Evolutionary conservation across 2,888 invertebrate genomes (phyloP), one percentile per base, ranked within the genome.

Genomic region (Andrena flavipes): DNA sequence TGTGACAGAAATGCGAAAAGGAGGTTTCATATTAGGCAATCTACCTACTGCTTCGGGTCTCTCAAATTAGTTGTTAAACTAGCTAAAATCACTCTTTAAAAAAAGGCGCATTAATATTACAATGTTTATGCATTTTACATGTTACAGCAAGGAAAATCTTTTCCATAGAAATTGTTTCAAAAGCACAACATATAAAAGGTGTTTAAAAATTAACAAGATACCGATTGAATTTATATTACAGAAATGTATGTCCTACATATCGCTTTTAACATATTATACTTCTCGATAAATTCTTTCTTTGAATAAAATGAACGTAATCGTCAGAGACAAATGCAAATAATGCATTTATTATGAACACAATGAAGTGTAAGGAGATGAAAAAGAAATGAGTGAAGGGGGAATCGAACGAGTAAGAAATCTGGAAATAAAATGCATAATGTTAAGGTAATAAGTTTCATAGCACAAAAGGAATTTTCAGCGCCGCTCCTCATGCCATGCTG

Each of bases 401-500:
- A 29, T 33, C 30, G 70, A 88, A 84, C 77, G 51, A 80, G 56
- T 80, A 78, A 73, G 68, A 76, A 76, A 74, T 76, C 68, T 35
- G 48, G 23, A 83, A 76, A 67, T 84, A 80, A 87, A 79, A 88
- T 80, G 82, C 78, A 68, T 42, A 42, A 42, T 84, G 81, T 85
- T 85, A 89, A 78, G 42, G 59, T 70, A 79, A 65, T 74, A 78
- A 84, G 30, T 76, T 30, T 80, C 69, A 73, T 84, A 84, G 84
- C 84, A 84, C 84, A 69, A 68, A 71, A 78, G 78, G 70, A 80
- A 90, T 81, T 83, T 85, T 91, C 89, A 92, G 91, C 91, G 85
- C 88, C 87, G 91, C 91, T 92, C 92, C 92, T 92, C 93, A 93
- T 93, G 93, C 93, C 93, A 93, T 93, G 93, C 93, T 89, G 90